Base-by-base conservation (phyloP, 2,888 invertebrate species). In the Cloeon dipterum region DNA sequence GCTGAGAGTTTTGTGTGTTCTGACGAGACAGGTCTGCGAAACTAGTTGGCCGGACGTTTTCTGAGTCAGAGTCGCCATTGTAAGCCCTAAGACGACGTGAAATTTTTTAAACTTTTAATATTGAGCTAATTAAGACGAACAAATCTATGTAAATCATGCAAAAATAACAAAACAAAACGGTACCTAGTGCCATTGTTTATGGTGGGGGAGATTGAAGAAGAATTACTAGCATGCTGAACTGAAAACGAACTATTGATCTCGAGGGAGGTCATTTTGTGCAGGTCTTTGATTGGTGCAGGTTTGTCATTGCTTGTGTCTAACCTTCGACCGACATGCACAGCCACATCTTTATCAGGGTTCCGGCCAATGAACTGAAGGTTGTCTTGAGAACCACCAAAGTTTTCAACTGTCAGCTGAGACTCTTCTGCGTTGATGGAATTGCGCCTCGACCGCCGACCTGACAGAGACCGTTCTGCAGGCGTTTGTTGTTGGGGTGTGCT, bases 371-470 rank as follows among this genome's bases (percentile, higher is more conserved):
- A 78, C 59, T 82, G 81, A 46, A 86, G 56, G 47, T 85, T 74
- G 56, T 88, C 86, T 62, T 85, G 85, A 44, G 82, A 82, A 39
- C 88, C 88, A 34, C 88, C 86, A 56, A 88, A 86, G 61, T 88
- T 88, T 61, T 88, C 88, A 38, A 86, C 78, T 0, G 86, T 88
- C 46, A 88, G 63, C 46, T 51, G 83, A 21, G 82, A 83, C 53
- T 88, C 86, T 52, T 86, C 86, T n/a, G 29, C 29, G 42, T 72
- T 69, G 35, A 79, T 65, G 44, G 85, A 86, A 52, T 83, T 82
- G 42, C 85, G 66, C 14, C 86, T 65, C 33, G 85, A 86, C 33
- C 86, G 67, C 3, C 83, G 68, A 33, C 83, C 86, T 39, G 81
- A 82, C 59, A 69, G 70, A 34, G 66, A 66, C 1, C 19, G n/a